These are phyloP conservation scores for Pipra filicauda DNA, from an alignment of 2,113 vertebrate species.

Conservation along the genomic window DNA sequence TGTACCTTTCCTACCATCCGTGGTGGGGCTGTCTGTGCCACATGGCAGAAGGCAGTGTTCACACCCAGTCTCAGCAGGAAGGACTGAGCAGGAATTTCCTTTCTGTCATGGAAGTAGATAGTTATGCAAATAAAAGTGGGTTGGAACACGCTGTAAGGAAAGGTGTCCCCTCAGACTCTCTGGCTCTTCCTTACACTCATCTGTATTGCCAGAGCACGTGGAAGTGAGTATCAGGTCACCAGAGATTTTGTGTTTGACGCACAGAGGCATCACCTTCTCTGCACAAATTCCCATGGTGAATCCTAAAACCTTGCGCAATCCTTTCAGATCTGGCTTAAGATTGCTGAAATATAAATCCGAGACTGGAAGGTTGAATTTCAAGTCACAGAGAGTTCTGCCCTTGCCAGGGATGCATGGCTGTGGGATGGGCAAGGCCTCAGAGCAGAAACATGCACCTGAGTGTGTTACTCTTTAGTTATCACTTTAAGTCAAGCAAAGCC, in stretches of 20 bases:
- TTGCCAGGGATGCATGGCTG: neutral
- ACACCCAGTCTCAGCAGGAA: neutral
- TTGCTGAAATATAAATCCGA: neutral
- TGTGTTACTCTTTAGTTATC: neutral
- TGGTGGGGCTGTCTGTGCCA: neutral
- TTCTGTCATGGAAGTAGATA: neutral
- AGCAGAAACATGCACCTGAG: neutral
- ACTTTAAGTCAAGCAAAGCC: neutral
- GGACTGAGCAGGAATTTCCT: neutral
- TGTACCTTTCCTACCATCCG: neutral
- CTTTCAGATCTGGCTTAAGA: neutral
- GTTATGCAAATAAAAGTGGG: neutral
- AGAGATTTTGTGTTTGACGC: neutral
- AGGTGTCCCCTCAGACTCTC: neutral
- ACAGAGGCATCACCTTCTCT: neutral
- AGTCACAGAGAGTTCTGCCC: neutral
- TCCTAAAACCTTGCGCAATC: neutral
- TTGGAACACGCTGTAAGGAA: neutral
- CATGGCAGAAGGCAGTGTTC: accelerated
- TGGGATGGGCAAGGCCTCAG: neutral
- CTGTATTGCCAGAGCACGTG: neutral
- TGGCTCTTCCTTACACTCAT: neutral
- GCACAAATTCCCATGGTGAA: neutral
- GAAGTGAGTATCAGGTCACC: neutral
- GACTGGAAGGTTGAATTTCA: neutral